Conservation (phyloP, 2,888 invertebrate genomes). For the Malthinus flaveolus region DNA sequence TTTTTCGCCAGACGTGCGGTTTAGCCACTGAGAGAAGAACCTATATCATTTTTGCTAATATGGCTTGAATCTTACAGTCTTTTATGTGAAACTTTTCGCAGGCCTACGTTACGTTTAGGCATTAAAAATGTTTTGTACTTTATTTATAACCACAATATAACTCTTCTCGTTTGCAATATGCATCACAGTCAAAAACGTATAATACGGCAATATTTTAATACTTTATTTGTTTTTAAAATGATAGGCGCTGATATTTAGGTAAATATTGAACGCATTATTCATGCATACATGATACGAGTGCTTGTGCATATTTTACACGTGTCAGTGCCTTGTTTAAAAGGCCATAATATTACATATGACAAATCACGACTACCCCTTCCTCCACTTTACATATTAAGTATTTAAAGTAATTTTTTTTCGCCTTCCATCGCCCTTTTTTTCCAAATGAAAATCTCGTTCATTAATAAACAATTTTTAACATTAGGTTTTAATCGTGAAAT, state of each 20-base stretch:
- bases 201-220: conserved; percentile 28
- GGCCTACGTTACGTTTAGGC: neutral
- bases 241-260: conserved; percentile 36
- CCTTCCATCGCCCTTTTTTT: neutral
- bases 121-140: neutral
- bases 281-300: conserved; percentile 46
- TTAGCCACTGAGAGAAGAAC: no score
- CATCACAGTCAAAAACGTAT: conserved; percentile 11
- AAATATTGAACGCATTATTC: conserved; percentile 48
- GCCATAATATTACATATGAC: conserved; percentile 48
- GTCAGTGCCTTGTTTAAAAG: conserved; percentile 50
- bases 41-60: no score
- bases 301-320: conserved; percentile 49
- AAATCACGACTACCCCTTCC: conserved; percentile 34
- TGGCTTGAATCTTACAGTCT: no score
- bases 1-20: no score
- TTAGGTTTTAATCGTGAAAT: conserved; percentile 20
- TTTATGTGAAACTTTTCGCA: neutral
- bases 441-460: no score
- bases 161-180: neutral
- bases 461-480: conserved; percentile 7
- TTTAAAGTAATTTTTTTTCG: neutral
- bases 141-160: neutral
- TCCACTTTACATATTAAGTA: no score
- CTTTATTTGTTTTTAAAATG: conserved; percentile 28